Evolutionary conservation across 2,888 invertebrate genomes (phyloP).

Genomic region (Caenorhabditis imperialis): DNA sequence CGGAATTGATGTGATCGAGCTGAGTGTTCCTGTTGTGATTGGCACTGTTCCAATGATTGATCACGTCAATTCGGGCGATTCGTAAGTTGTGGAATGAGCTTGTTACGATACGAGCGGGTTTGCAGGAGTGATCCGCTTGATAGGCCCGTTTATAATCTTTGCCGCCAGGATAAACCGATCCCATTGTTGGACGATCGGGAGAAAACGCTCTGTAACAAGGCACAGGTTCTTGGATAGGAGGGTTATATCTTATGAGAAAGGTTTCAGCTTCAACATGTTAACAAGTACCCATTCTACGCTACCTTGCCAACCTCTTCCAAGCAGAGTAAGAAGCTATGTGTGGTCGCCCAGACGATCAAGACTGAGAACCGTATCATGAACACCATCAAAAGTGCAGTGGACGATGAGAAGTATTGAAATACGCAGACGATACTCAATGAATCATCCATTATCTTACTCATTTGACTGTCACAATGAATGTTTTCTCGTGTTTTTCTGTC

Average conservation of each 20-base stretch:
- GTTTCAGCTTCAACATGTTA: conserved; percentile 66
- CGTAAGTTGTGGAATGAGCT: conserved; percentile 10
- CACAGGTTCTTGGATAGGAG: conserved; percentile 45
- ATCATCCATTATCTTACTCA: background rate
- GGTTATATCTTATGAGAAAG: conserved; percentile 1
- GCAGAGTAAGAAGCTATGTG: conserved; percentile 66
- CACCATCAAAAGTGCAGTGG: conserved; percentile 35
- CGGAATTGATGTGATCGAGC: conserved; percentile 70
- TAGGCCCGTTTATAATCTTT: conserved; percentile 48
- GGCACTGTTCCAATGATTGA: conserved; percentile 63
- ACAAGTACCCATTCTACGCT: conserved; percentile 71
- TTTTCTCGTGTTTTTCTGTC: too few relatives aligned
- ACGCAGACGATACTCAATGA: too few relatives aligned
- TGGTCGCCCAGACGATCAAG: conserved; percentile 44
- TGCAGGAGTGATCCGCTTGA: conserved; percentile 44
- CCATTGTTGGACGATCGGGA: conserved; percentile 58
- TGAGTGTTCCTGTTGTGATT: conserved; percentile 69
- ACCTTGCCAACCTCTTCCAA: conserved; percentile 72
- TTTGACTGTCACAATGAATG: background rate
- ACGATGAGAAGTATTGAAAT: conserved; percentile 44
- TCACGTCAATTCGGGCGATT: conserved; percentile 35
- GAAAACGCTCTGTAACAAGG: conserved; percentile 59
- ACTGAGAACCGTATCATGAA: conserved; percentile 50
- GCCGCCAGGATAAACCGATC: conserved; percentile 59
- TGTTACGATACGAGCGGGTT: background rate